Conservation (phyloP, 23 tunicate species). For the Aplidium turbinatum region DNA sequence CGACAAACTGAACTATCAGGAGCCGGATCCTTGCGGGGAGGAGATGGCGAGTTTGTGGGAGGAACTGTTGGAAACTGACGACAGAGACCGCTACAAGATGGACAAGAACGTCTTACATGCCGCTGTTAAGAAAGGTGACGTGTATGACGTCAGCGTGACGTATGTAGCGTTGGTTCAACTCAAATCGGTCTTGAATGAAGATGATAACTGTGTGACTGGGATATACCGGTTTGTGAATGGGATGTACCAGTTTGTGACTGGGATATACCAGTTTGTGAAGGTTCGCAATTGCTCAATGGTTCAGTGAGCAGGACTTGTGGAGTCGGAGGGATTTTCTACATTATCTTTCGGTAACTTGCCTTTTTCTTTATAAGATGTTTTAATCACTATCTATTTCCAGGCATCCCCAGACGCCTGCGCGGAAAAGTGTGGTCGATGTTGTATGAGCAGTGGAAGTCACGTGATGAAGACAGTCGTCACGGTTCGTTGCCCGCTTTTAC, state of each 20-base stretch:
- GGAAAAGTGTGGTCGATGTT: conserved; percentile 79
- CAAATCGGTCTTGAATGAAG: too few species aligned
- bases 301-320: too few species aligned
- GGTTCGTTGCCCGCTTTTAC: not conserved
- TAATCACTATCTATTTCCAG: conserved; percentile 14
- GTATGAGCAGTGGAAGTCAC: conserved; percentile 64
- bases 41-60: conserved; percentile 70
- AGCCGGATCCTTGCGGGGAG: conserved; percentile 16
- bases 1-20: conserved; percentile 11
- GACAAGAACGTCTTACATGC: conserved; percentile 45
- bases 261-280: too few species aligned
- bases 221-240: too few species aligned
- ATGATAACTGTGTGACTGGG: too few species aligned
- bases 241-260: too few species aligned
- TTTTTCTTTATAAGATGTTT: too few species aligned
- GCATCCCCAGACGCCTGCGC: conserved; percentile 51
- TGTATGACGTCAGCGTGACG: too few species aligned
- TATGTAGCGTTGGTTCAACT: too few species aligned
- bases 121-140: conserved; percentile 70
- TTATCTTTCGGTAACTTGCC: too few species aligned
- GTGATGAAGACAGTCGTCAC: conserved; percentile 4
- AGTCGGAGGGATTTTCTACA: too few species aligned
- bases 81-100: conserved; percentile 43
- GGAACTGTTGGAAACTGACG: conserved; percentile 56
- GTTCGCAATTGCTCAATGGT: too few species aligned